Base-by-base conservation (phyloP, 2,113 vertebrate species). In the Sylvia atricapilla region DNA sequence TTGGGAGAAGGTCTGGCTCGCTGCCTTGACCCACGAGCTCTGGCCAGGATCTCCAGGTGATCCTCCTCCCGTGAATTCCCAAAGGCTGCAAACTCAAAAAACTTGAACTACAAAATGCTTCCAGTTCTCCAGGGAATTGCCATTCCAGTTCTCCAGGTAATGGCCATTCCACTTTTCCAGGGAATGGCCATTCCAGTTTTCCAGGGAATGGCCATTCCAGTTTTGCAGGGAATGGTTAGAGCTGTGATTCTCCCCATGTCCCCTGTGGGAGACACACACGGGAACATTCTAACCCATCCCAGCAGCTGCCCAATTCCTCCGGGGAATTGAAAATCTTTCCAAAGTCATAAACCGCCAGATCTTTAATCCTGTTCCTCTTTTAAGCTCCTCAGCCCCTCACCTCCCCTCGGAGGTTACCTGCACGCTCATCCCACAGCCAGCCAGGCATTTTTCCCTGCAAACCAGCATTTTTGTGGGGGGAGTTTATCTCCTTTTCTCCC, bases 1-100 rank as follows among this genome's bases (percentile, higher is more conserved):
- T 0, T 17, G 0, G 1, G 30, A 23, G 53, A 59, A 72, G 41
- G 2, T 8, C 19, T 2, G 4, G 18, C 28, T 5, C 13, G 74
- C 23, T 3, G 6, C 24, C 67, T 13, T 35, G 30, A 53, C n/a
- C 66, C 35, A 2, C 0, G 3, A 0, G 15, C 52, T 84, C 43
- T 5, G 67, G 46, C 60, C 44, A 11, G 49, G 78, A 43, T 6
- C 75, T 49, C 13, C 37, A 22, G 72, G 47, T 20, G 43, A 64
- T 37, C 31, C 43, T 86, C 59, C 16, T 84, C 27, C 44, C 3
- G 1, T 6, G 53, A 46, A 4, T 15, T 43, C 89, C 66, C 43
- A 3, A 46, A 67, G 66, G 3, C 35, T 2, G 63, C 33, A 58
- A 67, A 47, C 39, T 46, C 75, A 6, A 43, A 24, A 39, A 67